Percentiles rank a stretch among this genome's conserved stretches.
Conservation (phyloP, 2,888 invertebrate species). For the Habrosyne pyritoides region DNA sequence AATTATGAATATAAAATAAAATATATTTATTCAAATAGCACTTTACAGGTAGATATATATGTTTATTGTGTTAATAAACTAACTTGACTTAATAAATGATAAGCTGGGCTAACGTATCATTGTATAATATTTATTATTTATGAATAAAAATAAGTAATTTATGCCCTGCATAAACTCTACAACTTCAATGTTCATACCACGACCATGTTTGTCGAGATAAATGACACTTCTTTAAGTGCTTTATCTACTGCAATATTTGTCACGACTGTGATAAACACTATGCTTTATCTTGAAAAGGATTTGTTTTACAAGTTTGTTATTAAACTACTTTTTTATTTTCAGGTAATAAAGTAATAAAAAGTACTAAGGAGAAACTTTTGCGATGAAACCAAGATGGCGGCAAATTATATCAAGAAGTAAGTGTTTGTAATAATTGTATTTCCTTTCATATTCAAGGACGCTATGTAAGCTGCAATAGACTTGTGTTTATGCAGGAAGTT, state of each 20-base stretch:
- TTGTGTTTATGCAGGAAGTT: neutral
- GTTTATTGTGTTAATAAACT: too few relatives aligned
- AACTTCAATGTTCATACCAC: neutral
- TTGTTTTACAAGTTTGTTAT: slow-evolving; percentile 8
- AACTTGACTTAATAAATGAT: too few relatives aligned
- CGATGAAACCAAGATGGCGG: slow-evolving; percentile 73
- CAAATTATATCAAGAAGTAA: slow-evolving; percentile 66
- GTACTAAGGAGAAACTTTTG: slow-evolving; percentile 17
- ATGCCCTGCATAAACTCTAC: neutral
- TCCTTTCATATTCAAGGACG: neutral
- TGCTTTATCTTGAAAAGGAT: neutral
- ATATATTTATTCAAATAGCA: too few relatives aligned
- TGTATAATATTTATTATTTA: too few relatives aligned
- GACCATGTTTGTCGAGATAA: neutral
- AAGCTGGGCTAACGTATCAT: neutral
- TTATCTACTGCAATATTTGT: slow-evolving; percentile 3
- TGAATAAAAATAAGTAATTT: neutral
- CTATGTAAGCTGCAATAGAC: neutral
- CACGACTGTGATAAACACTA: neutral
- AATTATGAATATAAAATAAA: too few relatives aligned
- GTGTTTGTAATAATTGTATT: slow-evolving; percentile 28
- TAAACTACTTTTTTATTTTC: slow-evolving; percentile 25
- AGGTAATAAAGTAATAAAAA: slow-evolving; percentile 38
- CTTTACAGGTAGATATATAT: too few relatives aligned
- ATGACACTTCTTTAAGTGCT: neutral